A percentile compares a stretch with the other conserved stretches of the same genome.
Conservation (phyloP, 2,888 invertebrate genomes). For the Agonopterix heracliana region DNA sequence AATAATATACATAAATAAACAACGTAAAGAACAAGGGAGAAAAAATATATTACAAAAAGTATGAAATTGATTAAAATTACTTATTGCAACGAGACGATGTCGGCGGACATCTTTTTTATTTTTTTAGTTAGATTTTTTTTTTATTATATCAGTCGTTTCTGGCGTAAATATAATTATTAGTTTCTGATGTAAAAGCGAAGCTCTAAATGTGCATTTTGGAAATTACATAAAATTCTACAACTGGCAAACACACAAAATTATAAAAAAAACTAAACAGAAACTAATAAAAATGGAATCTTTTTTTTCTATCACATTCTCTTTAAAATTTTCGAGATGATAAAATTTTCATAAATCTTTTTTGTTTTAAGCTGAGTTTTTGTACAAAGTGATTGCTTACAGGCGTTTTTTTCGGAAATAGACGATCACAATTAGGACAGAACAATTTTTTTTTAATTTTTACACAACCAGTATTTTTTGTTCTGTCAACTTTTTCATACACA, state of each 20-base stretch:
- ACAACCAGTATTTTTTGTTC: no score
- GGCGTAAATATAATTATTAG: conserved; percentile 14
- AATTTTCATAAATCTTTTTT: not conserved
- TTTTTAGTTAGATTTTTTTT: conserved; percentile 16
- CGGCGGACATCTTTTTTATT: conserved; percentile 39
- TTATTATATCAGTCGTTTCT: conserved; percentile 40
- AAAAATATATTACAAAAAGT: conserved; percentile 48
- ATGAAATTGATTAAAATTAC: conserved; percentile 31
- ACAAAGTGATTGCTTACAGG: not conserved
- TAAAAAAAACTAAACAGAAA: conserved; percentile 32
- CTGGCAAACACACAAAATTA: conserved; percentile 15
- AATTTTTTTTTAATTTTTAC: no score
- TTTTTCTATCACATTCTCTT: conserved; percentile 58
- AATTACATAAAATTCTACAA: conserved; percentile 11
- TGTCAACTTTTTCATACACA: no score
- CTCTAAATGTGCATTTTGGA: conserved; percentile 1
- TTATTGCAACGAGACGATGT: conserved; percentile 62
- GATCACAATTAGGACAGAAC: no score
- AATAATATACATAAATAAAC: conserved; percentile 44
- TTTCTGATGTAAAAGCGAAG: conserved; percentile 6
- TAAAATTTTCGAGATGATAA: conserved; percentile 13
- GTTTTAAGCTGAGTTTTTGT: not conserved
- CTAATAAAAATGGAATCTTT: conserved; percentile 67
- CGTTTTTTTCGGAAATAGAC: no score
- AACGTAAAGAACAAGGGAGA: conserved; percentile 27